phyloP scores from a whole-genome alignment of 2,797 vertebrate genomes.

The Lacerta agilis region DNA sequence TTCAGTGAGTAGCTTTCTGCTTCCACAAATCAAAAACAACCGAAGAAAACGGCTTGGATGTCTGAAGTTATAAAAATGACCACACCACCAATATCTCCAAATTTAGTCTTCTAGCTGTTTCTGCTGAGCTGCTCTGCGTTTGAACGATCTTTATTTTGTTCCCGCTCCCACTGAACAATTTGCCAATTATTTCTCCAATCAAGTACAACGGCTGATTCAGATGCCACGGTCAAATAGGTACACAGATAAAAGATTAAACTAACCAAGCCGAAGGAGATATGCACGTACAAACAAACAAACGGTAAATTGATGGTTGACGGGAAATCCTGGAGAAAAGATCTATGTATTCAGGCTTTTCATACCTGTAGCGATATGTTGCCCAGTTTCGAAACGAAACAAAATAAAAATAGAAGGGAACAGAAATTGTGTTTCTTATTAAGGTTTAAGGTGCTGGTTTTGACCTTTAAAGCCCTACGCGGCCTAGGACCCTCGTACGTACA shows the following conservation, averaged over 20 bases:
- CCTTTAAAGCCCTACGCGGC: too few species aligned
- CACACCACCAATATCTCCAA: too few species aligned
- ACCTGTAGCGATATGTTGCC: background rate
- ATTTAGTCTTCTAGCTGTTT: too few species aligned
- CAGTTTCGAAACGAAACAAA: background rate
- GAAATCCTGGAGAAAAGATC: slow-evolving; percentile 13
- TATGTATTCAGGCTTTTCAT: background rate
- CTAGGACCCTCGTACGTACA: too few species aligned
- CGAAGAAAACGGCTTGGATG: too few species aligned
- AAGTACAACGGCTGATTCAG: slow-evolving; percentile 30
- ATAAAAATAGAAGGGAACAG: background rate
- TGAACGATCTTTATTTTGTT: too few species aligned
- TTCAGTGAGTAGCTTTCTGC: too few species aligned
- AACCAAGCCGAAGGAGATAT: slow-evolving; percentile 36
- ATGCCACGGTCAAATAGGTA: slow-evolving; percentile 51
- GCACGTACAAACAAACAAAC: background rate
- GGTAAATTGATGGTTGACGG: background rate
- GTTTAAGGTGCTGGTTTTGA: too few species aligned
- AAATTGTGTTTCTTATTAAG: background rate
- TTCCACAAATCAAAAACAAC: too few species aligned
- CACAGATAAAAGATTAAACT: slow-evolving; percentile 69
- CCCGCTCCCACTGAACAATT: too few species aligned
- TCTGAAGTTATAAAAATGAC: too few species aligned
- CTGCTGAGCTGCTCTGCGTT: too few species aligned
- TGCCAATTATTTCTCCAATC: background rate